These are phyloP conservation scores for Parauchenoglanis ngamensis DNA, from an alignment of 2,797 vertebrate genomes.

Conservation along the genomic window DNA sequence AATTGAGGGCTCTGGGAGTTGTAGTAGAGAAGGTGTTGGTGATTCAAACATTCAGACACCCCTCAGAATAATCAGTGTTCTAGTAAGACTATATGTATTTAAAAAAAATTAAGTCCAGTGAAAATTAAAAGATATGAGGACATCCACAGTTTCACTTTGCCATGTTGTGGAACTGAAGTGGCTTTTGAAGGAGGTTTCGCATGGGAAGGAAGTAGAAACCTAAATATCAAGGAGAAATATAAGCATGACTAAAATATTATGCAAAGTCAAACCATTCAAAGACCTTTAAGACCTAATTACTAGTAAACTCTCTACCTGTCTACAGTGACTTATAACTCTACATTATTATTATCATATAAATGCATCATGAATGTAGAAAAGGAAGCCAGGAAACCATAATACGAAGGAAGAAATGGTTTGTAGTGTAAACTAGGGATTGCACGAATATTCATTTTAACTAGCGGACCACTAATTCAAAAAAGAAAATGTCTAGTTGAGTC, in stretches of 20 bases:
- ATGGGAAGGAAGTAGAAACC: no score
- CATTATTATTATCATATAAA: not conserved
- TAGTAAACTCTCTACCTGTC: not conserved
- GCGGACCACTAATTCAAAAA: not conserved
- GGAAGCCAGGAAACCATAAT: not conserved
- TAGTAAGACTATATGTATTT: not conserved
- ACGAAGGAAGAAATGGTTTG: not conserved
- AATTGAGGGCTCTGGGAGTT: not conserved
- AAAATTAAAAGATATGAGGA: not conserved
- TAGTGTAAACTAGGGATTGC: not conserved
- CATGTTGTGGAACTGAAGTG: no score
- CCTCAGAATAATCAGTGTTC: not conserved
- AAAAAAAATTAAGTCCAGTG: not conserved
- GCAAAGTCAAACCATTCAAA: not conserved
- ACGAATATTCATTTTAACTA: not conserved
- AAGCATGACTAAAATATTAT: no score
- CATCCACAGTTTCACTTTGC: not conserved
- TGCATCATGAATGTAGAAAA: not conserved
- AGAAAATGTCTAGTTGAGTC: not conserved
- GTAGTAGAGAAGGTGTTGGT: not conserved
- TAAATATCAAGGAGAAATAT: no score
- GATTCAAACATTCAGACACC: not conserved
- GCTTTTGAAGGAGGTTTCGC: no score
- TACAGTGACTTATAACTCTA: not conserved
- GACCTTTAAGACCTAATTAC: not conserved